These are phyloP conservation scores for Herpetotheres cachinnans DNA, from an alignment of 2,113 vertebrate species.

Conservation along the genomic window DNA sequence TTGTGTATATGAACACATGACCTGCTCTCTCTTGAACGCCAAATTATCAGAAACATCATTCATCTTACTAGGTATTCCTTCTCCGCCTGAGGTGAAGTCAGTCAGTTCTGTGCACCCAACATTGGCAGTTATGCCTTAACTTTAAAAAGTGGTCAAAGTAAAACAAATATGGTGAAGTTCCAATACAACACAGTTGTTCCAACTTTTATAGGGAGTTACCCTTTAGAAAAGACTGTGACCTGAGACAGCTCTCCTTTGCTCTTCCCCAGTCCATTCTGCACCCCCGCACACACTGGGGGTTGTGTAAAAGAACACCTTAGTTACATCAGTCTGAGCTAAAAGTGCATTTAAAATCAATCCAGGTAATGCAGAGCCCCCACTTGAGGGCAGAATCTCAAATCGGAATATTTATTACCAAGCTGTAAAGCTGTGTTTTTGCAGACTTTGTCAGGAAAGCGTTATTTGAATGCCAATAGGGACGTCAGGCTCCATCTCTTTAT, in stretches of 20 bases:
- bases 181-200: neutral
- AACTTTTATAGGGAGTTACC: neutral
- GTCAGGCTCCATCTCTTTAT: neutral
- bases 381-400: constrained; percentile 23
- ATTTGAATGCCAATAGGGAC: constrained; percentile 6
- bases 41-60: neutral
- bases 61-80: neutral
- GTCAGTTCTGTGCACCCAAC: neutral
- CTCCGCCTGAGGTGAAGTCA: neutral
- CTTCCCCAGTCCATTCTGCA: neutral
- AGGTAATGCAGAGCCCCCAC: neutral
- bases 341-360: constrained; percentile 31
- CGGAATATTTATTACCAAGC: neutral
- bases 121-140: neutral
- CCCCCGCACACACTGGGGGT: neutral
- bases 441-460: neutral
- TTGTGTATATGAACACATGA: neutral
- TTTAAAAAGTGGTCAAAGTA: neutral
- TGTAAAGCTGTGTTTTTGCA: constrained; percentile 11
- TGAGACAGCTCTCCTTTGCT: neutral
- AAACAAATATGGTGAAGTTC: neutral
- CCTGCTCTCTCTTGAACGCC: neutral
- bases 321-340: neutral
- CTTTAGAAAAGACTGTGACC: neutral
- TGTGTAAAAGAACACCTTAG: neutral